A percentile compares a stretch with the other conserved stretches of the same genome.
These are phyloP conservation scores for Dryococelus australis DNA, from an alignment of 2,888 invertebrate species.

Conservation along the genomic window DNA sequence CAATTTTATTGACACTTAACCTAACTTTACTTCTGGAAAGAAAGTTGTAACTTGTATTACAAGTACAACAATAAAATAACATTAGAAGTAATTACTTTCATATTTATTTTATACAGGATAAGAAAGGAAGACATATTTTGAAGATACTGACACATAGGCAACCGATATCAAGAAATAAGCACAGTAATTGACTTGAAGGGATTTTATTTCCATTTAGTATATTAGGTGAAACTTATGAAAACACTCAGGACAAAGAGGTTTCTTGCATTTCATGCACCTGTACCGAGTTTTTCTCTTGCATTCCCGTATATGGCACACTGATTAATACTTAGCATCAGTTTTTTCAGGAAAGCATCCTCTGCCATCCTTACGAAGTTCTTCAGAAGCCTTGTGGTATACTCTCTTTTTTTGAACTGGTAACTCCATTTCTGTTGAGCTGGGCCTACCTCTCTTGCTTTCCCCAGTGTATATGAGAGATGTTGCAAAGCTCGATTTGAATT, in stretches of 20 bases:
- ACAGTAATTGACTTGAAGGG: too few species aligned
- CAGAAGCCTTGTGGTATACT: too few species aligned
- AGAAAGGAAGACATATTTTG: too few species aligned
- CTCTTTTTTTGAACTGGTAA: too few species aligned
- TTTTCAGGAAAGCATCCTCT: constrained; percentile 31
- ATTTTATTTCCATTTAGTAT: not conserved
- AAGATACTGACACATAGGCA: too few species aligned
- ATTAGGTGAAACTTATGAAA: constrained; percentile 24
- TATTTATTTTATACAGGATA: not conserved
- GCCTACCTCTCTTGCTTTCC: constrained; percentile 23
- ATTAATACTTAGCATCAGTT: constrained; percentile 26
- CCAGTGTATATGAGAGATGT: not conserved
- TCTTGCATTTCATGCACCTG: constrained; percentile 27
- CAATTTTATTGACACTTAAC: not conserved
- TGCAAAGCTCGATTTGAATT: not conserved
- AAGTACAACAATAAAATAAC: not conserved
- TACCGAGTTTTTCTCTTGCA: constrained; percentile 34
- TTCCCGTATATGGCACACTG: not conserved
- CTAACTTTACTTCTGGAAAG: not conserved
- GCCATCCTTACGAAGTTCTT: not conserved
- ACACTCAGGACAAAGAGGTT: constrained; percentile 33
- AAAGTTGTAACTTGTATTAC: not conserved
- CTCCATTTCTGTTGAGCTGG: constrained; percentile 22
- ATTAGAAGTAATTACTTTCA: not conserved
- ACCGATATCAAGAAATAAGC: too few species aligned